Conservation (phyloP, 2,113 vertebrate genomes). For the Silurus glanis region DNA sequence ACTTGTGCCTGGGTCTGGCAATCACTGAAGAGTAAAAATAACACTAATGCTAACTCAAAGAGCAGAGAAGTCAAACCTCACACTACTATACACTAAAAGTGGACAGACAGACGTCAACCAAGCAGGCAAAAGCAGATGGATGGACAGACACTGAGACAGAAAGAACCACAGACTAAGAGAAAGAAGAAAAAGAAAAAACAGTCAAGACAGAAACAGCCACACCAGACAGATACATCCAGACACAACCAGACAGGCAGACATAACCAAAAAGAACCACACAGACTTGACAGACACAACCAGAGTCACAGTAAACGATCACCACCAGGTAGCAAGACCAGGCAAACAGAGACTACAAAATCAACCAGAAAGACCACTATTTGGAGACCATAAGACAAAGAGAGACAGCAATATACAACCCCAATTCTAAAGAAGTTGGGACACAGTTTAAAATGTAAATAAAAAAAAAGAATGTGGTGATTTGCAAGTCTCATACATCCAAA, state of each 20-base stretch:
- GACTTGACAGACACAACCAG: not conserved
- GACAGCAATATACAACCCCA: too few relatives aligned
- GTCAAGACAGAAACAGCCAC: not conserved
- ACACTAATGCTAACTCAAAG: not conserved
- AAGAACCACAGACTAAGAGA: not conserved
- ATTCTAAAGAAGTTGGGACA: too few relatives aligned
- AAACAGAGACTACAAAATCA: not conserved
- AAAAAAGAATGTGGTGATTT: too few relatives aligned
- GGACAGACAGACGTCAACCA: not conserved
- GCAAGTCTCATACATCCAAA: too few relatives aligned
- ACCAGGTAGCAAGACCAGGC: not conserved
- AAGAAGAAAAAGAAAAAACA: too few relatives aligned
- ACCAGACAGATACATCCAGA: not conserved
- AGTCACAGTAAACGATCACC: too few relatives aligned
- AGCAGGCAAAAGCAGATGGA: not conserved
- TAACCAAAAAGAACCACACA: not conserved
- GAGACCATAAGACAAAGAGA: too few relatives aligned
- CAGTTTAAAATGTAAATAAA: too few relatives aligned
- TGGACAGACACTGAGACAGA: not conserved
- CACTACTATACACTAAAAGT: not conserved
- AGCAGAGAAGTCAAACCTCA: not conserved
- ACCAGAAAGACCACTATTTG: too few relatives aligned
- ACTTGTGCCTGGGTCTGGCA: not conserved
- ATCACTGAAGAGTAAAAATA: not conserved
- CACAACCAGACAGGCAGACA: not conserved